These are phyloP conservation scores for Rhabdomys pumilio DNA, from an alignment of 2,797 vertebrate species.

Conservation along the genomic window DNA sequence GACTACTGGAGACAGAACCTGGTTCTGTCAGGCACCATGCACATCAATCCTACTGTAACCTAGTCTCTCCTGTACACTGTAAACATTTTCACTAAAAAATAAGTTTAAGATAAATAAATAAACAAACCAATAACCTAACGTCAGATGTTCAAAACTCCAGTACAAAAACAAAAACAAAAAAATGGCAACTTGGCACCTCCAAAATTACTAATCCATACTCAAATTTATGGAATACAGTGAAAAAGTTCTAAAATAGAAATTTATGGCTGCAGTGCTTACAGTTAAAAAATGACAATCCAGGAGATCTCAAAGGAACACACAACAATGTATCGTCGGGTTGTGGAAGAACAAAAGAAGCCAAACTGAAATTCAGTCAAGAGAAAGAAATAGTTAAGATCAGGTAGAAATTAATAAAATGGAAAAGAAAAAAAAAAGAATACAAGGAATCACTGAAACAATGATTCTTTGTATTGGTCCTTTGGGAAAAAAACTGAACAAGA, in stretches of 20 bases:
- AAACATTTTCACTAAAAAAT: not conserved
- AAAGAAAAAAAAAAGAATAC: not conserved
- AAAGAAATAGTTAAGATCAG: not conserved
- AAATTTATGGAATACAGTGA: not conserved
- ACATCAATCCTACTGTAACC: not conserved
- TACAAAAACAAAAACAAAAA: not conserved
- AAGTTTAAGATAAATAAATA: not conserved
- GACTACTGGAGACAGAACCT: not conserved
- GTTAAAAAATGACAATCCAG: not conserved
- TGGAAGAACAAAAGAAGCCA: not conserved
- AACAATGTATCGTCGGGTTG: not conserved
- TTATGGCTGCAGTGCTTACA: not conserved
- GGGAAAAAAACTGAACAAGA: not conserved
- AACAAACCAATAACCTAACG: not conserved
- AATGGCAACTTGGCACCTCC: not conserved
- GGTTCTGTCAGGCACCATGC: not conserved
- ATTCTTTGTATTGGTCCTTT: not conserved
- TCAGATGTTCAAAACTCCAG: not conserved
- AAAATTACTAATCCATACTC: not conserved
- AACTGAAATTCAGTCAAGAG: not conserved
- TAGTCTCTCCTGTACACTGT: not conserved
- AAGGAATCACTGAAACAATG: not conserved
- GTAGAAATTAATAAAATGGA: not conserved
- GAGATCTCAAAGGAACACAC: not conserved
- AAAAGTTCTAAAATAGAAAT: not conserved